These are phyloP conservation scores for Distichodus sexfasciatus DNA, from an alignment of 2,797 vertebrate species.

Conservation along the genomic window DNA sequence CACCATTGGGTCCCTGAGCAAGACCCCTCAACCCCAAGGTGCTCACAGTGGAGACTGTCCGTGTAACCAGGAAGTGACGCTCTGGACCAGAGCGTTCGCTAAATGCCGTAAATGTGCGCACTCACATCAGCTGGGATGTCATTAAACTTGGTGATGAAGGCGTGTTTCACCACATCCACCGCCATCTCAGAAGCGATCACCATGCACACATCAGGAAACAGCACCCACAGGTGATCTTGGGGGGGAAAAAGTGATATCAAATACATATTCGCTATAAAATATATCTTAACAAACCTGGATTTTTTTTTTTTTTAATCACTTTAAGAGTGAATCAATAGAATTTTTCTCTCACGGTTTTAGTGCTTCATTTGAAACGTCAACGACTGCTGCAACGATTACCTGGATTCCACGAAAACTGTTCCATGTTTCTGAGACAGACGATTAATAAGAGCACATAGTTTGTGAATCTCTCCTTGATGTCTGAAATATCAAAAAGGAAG, in stretches of 20 bases:
- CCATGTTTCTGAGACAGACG: conserved; percentile 98
- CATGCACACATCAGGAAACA: conserved; percentile 97
- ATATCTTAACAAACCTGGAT: no score
- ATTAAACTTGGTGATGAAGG: conserved; percentile 99
- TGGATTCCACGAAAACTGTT: conserved; percentile 99
- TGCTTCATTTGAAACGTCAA: no score
- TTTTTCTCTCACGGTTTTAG: no score
- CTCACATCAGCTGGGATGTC: conserved; percentile 98
- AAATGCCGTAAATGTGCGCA: no score
- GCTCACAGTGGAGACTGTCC: no score
- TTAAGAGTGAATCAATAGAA: not conserved
- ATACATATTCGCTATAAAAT: no score
- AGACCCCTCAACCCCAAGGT: no score
- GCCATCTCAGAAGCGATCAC: conserved; percentile 94
- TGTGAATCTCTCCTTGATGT: conserved; percentile 98
- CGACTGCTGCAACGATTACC: conserved; percentile 69
- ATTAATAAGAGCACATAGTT: conserved; percentile 96
- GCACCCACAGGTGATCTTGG: conserved; percentile 98
- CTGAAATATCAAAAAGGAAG: conserved; percentile 70
- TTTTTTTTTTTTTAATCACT: not conserved
- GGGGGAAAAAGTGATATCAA: conserved; percentile 40
- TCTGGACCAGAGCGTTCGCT: no score
- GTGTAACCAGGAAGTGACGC: no score
- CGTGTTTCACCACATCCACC: conserved; percentile 96
- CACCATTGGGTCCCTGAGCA: no score